Conservation (phyloP, 1,140 invertebrate genomes). For the Drosophila fuyamai region DNA sequence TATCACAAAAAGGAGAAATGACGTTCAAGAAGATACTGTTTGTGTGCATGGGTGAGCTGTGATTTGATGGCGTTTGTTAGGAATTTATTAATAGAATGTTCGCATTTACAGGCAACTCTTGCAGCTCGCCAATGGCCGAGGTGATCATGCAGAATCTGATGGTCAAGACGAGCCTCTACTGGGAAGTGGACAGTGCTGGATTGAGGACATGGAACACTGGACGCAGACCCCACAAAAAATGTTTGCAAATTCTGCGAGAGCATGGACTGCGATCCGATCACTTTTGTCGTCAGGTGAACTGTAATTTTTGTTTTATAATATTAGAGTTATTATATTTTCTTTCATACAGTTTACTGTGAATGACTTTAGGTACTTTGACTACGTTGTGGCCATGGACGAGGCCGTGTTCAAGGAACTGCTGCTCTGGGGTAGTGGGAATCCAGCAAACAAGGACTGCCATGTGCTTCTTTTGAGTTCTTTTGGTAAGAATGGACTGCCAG, state of each 20-base stretch:
- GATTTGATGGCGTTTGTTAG: fast-evolving
- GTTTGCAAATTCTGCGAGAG: constrained; percentile 45
- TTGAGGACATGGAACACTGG: constrained; percentile 69
- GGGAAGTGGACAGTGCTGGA: constrained; percentile 72
- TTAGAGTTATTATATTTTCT: too few relatives aligned
- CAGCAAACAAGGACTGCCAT: neutral
- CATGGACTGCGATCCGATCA: constrained; percentile 65
- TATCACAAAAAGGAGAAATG: constrained; percentile 25
- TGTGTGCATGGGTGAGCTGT: constrained; percentile 63
- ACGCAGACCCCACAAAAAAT: constrained; percentile 51
- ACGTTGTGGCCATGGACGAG: constrained; percentile 60
- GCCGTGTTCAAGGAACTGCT: constrained; percentile 58
- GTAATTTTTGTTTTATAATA: neutral
- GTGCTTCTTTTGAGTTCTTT: constrained; percentile 32
- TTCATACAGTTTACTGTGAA: constrained; percentile 31
- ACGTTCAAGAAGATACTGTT: constrained; percentile 57
- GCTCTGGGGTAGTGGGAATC: constrained; percentile 39
- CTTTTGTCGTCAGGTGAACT: constrained; percentile 56
- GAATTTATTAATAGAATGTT: too few relatives aligned
- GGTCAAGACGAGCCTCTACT: constrained; percentile 70
- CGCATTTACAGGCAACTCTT: constrained; percentile 56
- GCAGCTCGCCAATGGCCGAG: constrained; percentile 70
- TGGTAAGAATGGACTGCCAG: constrained; percentile 8
- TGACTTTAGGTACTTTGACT: constrained; percentile 66
- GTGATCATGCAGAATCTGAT: constrained; percentile 67